Conservation (phyloP, 2,888 invertebrate genomes). For the Orchestes rusci region DNA sequence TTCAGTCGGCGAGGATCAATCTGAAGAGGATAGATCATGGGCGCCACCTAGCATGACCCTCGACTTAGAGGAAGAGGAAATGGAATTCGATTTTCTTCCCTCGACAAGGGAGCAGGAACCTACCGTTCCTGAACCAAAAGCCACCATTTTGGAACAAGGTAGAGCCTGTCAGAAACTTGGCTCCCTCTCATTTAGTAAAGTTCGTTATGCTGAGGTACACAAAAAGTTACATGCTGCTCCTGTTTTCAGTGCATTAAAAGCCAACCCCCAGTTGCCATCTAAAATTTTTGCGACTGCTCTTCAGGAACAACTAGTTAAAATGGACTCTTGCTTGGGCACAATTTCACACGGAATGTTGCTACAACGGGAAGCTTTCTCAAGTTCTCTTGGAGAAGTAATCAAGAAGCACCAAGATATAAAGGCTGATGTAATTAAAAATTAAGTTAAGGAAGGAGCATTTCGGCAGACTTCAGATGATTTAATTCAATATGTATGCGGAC, state of each 20-base stretch:
- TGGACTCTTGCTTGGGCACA: too few relatives aligned
- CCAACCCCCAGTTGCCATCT: not conserved
- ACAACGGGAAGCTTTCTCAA: too few relatives aligned
- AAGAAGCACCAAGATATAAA: too few relatives aligned
- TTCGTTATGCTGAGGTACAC: conserved; percentile 4
- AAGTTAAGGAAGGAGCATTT: too few relatives aligned
- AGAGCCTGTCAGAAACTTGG: conserved; percentile 2
- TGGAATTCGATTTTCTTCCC: not conserved
- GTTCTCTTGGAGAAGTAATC: too few relatives aligned
- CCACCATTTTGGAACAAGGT: not conserved
- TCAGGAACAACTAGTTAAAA: too few relatives aligned
- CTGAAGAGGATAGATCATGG: not conserved
- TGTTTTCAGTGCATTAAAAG: too few relatives aligned
- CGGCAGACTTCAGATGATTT: too few relatives aligned
- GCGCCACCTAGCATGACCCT: not conserved
- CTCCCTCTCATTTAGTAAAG: conserved; percentile 1
- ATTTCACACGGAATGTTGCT: too few relatives aligned
- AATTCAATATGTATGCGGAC: too few relatives aligned
- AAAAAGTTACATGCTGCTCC: conserved; percentile 6
- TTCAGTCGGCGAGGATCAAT: too few relatives aligned
- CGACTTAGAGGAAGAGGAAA: not conserved
- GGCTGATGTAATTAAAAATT: too few relatives aligned
- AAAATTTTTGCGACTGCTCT: not conserved
- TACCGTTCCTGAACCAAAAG: conserved; percentile 1
- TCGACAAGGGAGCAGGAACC: conserved; percentile 4